phyloP scores from a whole-genome alignment of 2,113 vertebrate species.

The Tauraco erythrolophus region DNA sequence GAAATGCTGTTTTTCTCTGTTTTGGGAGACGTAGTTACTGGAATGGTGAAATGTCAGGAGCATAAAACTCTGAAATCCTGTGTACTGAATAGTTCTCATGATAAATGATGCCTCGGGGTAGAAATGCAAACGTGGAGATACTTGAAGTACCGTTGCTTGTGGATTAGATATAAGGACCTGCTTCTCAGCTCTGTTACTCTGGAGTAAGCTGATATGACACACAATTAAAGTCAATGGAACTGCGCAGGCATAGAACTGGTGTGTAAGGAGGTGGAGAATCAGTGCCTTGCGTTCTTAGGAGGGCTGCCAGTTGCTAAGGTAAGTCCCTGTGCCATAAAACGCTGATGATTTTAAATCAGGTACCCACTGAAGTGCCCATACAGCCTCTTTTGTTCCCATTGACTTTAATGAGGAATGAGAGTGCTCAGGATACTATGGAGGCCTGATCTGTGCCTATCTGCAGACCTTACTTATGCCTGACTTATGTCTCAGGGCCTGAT shows the following conservation, averaged over 20 bases:
- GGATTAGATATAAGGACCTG: not conserved
- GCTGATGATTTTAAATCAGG: not conserved
- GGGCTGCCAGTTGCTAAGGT: not conserved
- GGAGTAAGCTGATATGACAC: not conserved
- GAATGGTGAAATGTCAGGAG: not conserved
- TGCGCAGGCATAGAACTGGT: not conserved
- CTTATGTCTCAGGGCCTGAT: not conserved
- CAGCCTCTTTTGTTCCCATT: not conserved
- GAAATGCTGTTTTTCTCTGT: not conserved
- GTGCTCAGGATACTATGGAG: not conserved
- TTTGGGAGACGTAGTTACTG: not conserved
- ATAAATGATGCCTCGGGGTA: not conserved
- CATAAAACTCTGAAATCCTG: not conserved
- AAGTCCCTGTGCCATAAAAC: not conserved
- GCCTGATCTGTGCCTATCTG: not conserved
- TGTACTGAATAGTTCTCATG: not conserved
- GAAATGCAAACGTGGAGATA: constrained; percentile 19
- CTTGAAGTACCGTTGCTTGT: not conserved
- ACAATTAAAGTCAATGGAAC: not conserved
- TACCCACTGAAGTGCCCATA: not conserved
- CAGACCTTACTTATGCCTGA: not conserved
- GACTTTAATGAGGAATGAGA: not conserved
- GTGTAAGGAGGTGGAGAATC: not conserved
- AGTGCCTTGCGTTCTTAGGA: not conserved
- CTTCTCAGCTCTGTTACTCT: not conserved